Base-by-base conservation (phyloP, 2,113 vertebrate species). In the Marmota flaviventris region DNA sequence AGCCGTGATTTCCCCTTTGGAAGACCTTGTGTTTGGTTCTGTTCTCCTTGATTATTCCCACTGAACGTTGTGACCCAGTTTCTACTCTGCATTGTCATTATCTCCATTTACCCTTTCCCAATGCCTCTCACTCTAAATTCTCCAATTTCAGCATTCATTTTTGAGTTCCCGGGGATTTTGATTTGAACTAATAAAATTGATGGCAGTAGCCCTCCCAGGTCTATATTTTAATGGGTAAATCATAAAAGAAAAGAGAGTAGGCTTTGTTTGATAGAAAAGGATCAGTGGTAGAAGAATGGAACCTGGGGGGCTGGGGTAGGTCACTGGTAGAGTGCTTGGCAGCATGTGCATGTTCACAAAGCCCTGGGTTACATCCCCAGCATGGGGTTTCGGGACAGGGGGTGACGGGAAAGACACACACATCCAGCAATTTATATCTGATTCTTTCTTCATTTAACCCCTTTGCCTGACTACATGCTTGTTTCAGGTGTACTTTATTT, bases 161-260 rank as follows among this genome's bases (percentile, higher is more conserved):
- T 94, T 32, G 77, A 76, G 76, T 39, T 98, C 96, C 97, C 93
- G 81, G 70, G 95, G 87, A 94, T 96, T 96, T 96, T 95, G 96
- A 95, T 89, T 97, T 98, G 96, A 97, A 93, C 89, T 97, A 95
- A 65, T 89, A 94, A 97, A 97, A 94, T 97, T 96, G 82, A 97
- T 3, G 91, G 72, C 56, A 67, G n/a, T 92, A 85, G 32, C 29
- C 86, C 29, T 91, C 51, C 42, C n/a, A 27, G 91, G 61, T 63
- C 67, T 37, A 2, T 51, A 51, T 88, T 88, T 95, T 93, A 94
- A 95, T 83, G 89, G n/a, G n/a, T 76, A 89, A 88, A 72, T 48
- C 12, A 58, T 32, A 48, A 88, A 76, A 77, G 82, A 69, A 63
- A 76, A 86, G 89, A 51, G 27, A 53, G 82, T 72, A 56, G 37